These are phyloP conservation scores for Pagrus major DNA, from an alignment of 2,113 vertebrate genomes.

Conservation along the genomic window DNA sequence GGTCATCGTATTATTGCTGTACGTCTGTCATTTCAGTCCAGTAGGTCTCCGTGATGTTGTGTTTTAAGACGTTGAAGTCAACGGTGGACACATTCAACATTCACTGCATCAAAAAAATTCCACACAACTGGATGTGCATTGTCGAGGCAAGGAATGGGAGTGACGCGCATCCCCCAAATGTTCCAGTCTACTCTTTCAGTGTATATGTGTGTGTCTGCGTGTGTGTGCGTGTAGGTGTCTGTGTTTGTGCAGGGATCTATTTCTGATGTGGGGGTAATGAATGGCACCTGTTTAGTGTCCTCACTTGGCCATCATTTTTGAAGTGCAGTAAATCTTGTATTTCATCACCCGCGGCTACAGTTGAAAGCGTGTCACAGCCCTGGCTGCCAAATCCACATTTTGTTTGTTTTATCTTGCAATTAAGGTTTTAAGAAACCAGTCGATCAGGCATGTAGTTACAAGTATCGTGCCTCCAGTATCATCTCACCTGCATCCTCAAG, in stretches of 20 bases:
- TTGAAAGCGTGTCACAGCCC: conserved; percentile 38
- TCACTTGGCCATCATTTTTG: conserved; percentile 68
- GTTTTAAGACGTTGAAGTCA: conserved; percentile 47
- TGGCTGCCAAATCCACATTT: conserved; percentile 44
- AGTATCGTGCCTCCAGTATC: conserved; percentile 35
- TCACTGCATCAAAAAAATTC: conserved; percentile 52
- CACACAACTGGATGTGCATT: conserved; percentile 49
- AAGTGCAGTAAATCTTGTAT: conserved; percentile 73
- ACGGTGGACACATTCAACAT: conserved; percentile 50
- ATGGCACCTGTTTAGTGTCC: conserved; percentile 77
- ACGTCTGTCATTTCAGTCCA: conserved; percentile 60
- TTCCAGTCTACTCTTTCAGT: conserved; percentile 24
- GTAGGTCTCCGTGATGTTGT: conserved; percentile 36
- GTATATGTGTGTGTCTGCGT: not conserved
- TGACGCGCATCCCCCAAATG: conserved; percentile 40
- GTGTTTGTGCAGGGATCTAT: conserved; percentile 63
- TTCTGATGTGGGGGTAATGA: conserved; percentile 74
- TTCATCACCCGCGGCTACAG: conserved; percentile 59
- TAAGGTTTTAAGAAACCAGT: conserved; percentile 39
- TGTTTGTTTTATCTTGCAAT: conserved; percentile 54
- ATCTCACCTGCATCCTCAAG: not conserved
- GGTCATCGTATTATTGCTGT: conserved; percentile 71
- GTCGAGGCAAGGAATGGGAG: conserved; percentile 44
- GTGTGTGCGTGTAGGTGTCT: conserved; percentile 35
- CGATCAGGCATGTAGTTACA: conserved; percentile 37